Percentiles rank a stretch among this genome's conserved stretches.
Conservation (phyloP, 1,140 invertebrate genomes). For the Chlorops oryzae region DNA sequence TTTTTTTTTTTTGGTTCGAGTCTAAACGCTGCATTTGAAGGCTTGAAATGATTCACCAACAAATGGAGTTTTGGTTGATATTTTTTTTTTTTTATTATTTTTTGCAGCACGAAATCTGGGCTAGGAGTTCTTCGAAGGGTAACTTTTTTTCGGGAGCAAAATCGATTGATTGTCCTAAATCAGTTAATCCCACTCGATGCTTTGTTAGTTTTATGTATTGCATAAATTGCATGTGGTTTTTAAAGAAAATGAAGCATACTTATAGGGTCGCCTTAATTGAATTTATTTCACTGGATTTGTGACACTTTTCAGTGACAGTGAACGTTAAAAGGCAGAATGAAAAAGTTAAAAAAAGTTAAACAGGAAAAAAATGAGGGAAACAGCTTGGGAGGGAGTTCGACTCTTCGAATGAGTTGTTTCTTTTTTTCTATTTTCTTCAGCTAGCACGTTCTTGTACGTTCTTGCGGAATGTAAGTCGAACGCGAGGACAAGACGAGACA, state of each 20-base stretch:
- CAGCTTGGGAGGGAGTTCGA: no score
- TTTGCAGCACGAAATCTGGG: constrained; percentile 19
- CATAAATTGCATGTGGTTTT: background rate
- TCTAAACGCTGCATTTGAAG: background rate
- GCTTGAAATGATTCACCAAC: background rate
- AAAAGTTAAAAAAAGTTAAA: no score
- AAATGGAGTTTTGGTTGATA: background rate
- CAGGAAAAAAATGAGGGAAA: no score
- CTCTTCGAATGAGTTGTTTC: no score
- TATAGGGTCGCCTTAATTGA: background rate
- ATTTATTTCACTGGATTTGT: no score
- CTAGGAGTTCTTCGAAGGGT: constrained; percentile 18
- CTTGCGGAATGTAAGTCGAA: no score
- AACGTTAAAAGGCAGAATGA: no score
- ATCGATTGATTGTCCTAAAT: no score
- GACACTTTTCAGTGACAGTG: no score
- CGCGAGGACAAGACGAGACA: no score
- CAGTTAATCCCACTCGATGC: background rate
- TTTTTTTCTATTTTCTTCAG: no score
- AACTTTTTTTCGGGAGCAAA: constrained; percentile 8
- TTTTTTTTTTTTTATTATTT: constrained; percentile 11
- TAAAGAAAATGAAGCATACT: background rate
- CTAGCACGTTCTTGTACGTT: no score
- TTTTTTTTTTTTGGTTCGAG: background rate
- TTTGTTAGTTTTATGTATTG: background rate